These are phyloP conservation scores for Rosalia funebris DNA, from an alignment of 2,888 invertebrate genomes.

Conservation along the genomic window DNA sequence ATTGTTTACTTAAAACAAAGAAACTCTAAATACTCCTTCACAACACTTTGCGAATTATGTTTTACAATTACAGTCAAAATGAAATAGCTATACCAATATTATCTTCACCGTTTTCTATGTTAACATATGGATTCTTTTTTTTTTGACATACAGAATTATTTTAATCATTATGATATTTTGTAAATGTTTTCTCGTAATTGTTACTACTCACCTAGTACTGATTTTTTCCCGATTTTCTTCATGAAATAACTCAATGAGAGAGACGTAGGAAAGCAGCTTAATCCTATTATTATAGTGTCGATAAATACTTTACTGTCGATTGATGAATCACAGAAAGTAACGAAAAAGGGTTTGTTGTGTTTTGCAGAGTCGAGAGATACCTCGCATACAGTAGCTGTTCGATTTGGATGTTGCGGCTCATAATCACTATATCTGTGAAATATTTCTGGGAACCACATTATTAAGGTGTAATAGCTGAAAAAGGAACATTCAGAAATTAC, in stretches of 20 bases:
- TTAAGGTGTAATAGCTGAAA: slow-evolving; percentile 70
- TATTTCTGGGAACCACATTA: slow-evolving; percentile 79
- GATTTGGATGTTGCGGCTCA: slow-evolving; percentile 61
- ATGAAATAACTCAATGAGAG: slow-evolving; percentile 69
- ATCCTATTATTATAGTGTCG: slow-evolving; percentile 69
- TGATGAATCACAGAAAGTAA: slow-evolving; percentile 55
- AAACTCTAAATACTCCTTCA: too few relatives aligned
- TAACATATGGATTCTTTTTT: too few relatives aligned
- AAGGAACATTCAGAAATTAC: too few relatives aligned
- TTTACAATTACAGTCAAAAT: too few relatives aligned
- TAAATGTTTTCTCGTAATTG: too few relatives aligned
- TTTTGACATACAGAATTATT: too few relatives aligned
- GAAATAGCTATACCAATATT: too few relatives aligned
- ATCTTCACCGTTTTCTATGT: too few relatives aligned
- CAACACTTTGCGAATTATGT: too few relatives aligned
- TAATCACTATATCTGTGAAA: slow-evolving; percentile 72
- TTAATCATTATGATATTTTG: too few relatives aligned
- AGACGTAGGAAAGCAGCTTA: slow-evolving; percentile 70
- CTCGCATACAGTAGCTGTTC: slow-evolving; percentile 68
- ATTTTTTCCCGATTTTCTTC: slow-evolving; percentile 69
- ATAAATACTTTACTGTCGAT: slow-evolving; percentile 67
- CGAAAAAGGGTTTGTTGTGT: slow-evolving; percentile 9
- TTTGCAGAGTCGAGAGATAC: slow-evolving; percentile 60
- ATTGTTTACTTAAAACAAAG: too few relatives aligned
- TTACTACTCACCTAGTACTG: slow-evolving; percentile 67